phyloP scores from a whole-genome alignment of 2,113 vertebrate genomes.

The Leiothrix lutea region DNA sequence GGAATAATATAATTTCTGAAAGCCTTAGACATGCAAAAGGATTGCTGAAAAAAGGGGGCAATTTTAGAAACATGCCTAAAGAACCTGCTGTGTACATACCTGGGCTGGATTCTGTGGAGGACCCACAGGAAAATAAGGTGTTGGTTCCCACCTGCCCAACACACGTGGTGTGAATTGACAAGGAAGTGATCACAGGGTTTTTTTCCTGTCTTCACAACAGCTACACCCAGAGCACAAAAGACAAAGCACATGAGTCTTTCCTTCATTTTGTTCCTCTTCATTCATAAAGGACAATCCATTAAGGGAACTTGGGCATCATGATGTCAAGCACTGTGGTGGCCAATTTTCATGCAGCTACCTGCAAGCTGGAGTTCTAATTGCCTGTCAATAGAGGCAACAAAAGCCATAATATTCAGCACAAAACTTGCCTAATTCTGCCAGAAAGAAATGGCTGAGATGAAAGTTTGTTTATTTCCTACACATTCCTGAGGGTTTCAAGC shows the following conservation, averaged over 20 bases:
- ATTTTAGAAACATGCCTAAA: neutral
- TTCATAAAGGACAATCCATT: neutral
- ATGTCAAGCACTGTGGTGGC: neutral
- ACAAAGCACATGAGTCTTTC: neutral
- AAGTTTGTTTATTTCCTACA: neutral
- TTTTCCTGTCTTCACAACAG: neutral
- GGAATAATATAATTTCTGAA: neutral
- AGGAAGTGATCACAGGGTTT: neutral
- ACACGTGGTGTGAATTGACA: accelerated
- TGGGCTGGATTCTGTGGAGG: neutral
- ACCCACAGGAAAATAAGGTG: neutral
- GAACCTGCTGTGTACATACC: neutral
- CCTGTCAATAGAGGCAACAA: neutral
- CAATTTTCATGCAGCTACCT: neutral
- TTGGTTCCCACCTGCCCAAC: neutral
- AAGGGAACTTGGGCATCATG: neutral
- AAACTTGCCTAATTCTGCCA: neutral
- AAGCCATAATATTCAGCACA: neutral
- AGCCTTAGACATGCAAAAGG: neutral
- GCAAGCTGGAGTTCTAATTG: neutral
- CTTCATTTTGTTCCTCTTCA: neutral
- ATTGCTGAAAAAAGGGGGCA: neutral
- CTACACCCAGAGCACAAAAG: neutral
- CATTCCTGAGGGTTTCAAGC: neutral
- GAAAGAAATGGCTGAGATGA: neutral